Conservation (phyloP, 64 coral and sea anemone genomes). For the Actinia equina region DNA sequence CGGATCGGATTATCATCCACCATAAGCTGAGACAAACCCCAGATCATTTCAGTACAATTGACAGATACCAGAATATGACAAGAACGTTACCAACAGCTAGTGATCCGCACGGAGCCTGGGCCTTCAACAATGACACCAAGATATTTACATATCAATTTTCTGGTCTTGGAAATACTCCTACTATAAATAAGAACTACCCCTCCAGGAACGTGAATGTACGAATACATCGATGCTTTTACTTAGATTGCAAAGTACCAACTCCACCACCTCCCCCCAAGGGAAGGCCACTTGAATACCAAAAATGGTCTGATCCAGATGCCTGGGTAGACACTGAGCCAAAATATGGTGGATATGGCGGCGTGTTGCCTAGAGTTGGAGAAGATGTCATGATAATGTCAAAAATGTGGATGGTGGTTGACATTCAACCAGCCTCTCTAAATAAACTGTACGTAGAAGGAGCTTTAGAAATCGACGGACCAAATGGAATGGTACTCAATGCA, state of each 20-base stretch:
- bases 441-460: conserved; percentile 72
- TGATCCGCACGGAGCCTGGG: conserved; percentile 67
- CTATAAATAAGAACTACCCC: conserved; percentile 63
- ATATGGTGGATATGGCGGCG: conserved; percentile 72
- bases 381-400: conserved; percentile 69
- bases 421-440: conserved; percentile 48
- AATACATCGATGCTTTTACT: conserved; percentile 66
- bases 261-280: conserved; percentile 76
- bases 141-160: conserved; percentile 63
- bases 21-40: conserved; percentile 77
- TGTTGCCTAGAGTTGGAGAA: conserved; percentile 69
- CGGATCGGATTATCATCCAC: conserved; percentile 54
- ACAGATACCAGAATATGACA: conserved; percentile 67
- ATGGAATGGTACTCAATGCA: conserved; percentile 69
- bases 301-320: conserved; percentile 63
- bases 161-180: conserved; percentile 40
- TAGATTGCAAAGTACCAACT: conserved; percentile 59
- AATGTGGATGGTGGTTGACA: conserved; percentile 86
- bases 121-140: conserved; percentile 75
- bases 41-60: conserved; percentile 84
- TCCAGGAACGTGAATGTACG: neutral
- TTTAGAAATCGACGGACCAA: conserved; percentile 72
- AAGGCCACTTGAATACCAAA: conserved; percentile 13
- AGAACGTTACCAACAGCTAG: conserved; percentile 31
- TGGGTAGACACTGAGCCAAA: conserved; percentile 74